Evolutionary conservation across 2,888 invertebrate genomes (phyloP), one percentile per base, ranked within the genome.

Genomic region (Cyaniris semiargus): DNA sequence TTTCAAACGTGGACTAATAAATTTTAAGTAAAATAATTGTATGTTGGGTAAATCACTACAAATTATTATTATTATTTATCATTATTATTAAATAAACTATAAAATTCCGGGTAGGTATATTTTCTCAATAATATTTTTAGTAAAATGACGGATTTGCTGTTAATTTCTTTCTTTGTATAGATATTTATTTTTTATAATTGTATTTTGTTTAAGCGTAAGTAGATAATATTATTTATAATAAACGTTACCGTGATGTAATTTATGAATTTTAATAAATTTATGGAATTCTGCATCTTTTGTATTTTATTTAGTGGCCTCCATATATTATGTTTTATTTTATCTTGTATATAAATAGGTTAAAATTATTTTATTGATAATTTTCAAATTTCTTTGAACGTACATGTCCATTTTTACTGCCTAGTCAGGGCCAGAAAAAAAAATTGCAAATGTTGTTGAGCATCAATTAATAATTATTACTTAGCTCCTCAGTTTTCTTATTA

Each of bases 201-300:
- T 83, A 83, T 80, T 80, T 81, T 80, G 18, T 74, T 48, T 74
- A 74, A 74, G 48, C 21, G 4, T 71, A 70, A 23, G 60, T 66
- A 66, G 71, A 27, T 80, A 79, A 79, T 80, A 78, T 79, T 82
- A 82, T 80, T 53, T 27, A 81, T 80, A 83, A 84, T 84, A 83
- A 81, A 83, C 83, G 82, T 81, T 83, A 82, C 81, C 85, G 85
- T 84, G 85, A 88, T 93, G 89, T 91, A 89, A 89, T 87, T 88
- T 89, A 89, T 81, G 88, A 87, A 86, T 88, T 85, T 82, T 86
- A 89, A 89, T 90, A 90, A 89, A 92, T 88, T 87, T 89, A 89
- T 90, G 85, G 86, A 88, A 87, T 76, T 76, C 74, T 48, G 10
- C 44, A 44, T 79, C 8, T 72, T 76, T 78, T 79, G 81, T 82